phyloP scores from a whole-genome alignment of 2,797 vertebrate species.

The Anabas testudineus region DNA sequence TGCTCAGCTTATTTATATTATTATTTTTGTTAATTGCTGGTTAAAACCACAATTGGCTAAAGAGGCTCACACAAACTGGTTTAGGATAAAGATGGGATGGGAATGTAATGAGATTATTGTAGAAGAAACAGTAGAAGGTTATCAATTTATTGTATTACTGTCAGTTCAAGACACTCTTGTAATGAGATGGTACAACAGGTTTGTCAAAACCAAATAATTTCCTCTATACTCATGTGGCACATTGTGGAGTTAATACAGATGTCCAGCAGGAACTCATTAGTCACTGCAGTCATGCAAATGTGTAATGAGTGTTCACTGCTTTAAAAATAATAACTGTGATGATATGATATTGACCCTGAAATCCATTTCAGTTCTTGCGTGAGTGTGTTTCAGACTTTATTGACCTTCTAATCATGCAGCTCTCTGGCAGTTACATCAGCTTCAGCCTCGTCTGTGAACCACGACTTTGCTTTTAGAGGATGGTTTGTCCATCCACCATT shows the following conservation, averaged over 20 bases:
- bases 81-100: neutral
- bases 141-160: neutral
- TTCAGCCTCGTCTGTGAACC: constrained; percentile 45
- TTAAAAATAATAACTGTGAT: constrained; percentile 63
- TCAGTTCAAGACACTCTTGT: neutral
- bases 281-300: constrained; percentile 60
- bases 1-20: neutral
- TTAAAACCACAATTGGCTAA: no score
- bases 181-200: neutral
- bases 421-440: constrained; percentile 51
- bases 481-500: constrained; percentile 42
- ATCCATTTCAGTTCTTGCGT: constrained; percentile 74
- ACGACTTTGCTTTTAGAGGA: constrained; percentile 51
- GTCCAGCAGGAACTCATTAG: constrained; percentile 48
- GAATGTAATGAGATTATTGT: neutral
- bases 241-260: constrained; percentile 20
- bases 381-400: constrained; percentile 65
- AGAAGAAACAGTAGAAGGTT: no score
- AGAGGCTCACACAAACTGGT: no score
- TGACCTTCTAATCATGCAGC: constrained; percentile 65
- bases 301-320: constrained; percentile 54
- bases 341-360: constrained; percentile 78
- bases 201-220: constrained; percentile 5
- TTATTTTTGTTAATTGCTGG: no score
- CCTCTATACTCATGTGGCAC: constrained; percentile 14